Evolutionary conservation across 2,113 vertebrate genomes (phyloP).

Genomic region (Apus apus): DNA sequence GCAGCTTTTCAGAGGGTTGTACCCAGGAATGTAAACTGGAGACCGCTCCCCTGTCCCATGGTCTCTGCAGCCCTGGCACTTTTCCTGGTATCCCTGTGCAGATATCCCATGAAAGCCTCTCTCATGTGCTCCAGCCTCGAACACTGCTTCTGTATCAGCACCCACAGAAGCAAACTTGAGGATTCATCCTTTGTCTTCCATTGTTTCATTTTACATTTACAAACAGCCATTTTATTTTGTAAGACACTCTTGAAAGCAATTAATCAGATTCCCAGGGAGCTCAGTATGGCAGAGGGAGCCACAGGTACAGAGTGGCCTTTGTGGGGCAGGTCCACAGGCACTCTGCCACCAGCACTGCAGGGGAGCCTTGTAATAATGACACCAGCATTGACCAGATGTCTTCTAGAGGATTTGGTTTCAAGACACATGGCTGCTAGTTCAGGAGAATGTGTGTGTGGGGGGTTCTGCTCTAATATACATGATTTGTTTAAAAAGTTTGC

Average conservation of each 20-base stretch:
- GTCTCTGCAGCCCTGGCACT: not conserved
- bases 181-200: not conserved
- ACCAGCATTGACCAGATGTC: constrained; percentile 32
- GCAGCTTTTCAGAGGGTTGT: not conserved
- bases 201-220: not conserved
- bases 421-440: not conserved
- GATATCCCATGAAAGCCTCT: not conserved
- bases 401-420: constrained; percentile 35
- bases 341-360: not conserved
- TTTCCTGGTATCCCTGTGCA: not conserved
- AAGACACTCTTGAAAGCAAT: not conserved
- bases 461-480: not conserved
- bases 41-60: not conserved
- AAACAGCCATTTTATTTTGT: not conserved
- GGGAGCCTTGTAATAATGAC: constrained; percentile 28
- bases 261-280: not conserved
- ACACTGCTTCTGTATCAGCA: not conserved
- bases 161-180: not conserved
- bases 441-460: not conserved
- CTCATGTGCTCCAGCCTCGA: not conserved
- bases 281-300: not conserved
- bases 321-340: not conserved
- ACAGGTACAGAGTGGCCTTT: not conserved
- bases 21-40: not conserved
- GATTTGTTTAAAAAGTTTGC: constrained; percentile 56